Evolutionary conservation across 2,113 vertebrate genomes (phyloP).

Genomic region (Microtus montanus): DNA sequence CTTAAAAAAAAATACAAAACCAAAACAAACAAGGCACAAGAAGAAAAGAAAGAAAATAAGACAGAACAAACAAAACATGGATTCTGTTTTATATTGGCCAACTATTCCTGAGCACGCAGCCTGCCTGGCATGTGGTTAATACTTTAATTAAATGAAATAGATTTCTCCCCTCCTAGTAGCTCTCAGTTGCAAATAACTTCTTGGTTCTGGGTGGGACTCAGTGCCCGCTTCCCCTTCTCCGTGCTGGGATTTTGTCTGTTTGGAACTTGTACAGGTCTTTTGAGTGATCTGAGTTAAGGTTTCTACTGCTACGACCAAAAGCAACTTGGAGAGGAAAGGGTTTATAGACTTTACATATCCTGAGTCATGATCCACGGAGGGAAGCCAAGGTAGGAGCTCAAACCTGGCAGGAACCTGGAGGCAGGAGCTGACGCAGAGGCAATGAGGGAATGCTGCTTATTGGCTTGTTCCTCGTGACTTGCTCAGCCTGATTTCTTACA

Average conservation of each 20-base stretch:
- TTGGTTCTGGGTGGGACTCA: neutral
- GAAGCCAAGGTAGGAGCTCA: neutral
- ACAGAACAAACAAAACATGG: neutral
- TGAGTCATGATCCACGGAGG: neutral
- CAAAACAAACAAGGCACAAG: neutral
- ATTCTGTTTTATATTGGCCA: neutral
- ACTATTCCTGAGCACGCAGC: neutral
- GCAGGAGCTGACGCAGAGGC: neutral
- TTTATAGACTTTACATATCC: neutral
- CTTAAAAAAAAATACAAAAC: neutral
- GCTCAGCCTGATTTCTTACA: neutral
- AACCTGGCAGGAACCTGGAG: neutral
- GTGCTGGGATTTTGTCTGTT: neutral
- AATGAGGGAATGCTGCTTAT: neutral
- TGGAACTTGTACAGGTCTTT: neutral
- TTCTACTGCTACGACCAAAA: neutral
- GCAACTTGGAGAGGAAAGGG: neutral
- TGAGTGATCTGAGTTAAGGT: neutral
- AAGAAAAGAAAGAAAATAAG: neutral
- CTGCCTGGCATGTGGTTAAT: neutral
- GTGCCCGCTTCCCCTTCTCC: neutral
- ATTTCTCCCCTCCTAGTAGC: neutral
- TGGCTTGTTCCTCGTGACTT: neutral
- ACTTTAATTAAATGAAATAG: neutral
- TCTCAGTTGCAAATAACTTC: neutral